Evolutionary conservation across 1,140 invertebrate species (phyloP).

Genomic region (Heliothis virescens): DNA sequence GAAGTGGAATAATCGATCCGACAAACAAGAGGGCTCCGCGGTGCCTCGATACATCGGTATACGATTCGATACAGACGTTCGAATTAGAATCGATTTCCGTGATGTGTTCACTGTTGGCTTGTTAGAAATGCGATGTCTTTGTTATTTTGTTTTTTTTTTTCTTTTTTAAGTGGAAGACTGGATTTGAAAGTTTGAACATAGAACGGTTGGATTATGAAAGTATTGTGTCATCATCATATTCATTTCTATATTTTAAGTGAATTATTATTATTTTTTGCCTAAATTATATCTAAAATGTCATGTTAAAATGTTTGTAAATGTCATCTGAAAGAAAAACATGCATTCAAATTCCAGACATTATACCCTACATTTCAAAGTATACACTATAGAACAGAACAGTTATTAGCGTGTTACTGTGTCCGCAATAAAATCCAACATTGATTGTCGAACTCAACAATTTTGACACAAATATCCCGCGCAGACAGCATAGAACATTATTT

Average conservation of each 20-base stretch:
- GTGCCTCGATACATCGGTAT: constrained; percentile 71
- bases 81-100: constrained; percentile 69
- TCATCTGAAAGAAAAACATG: constrained; percentile 37
- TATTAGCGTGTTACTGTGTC: constrained; percentile 18
- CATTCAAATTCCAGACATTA: constrained; percentile 26
- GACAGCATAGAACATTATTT: background rate
- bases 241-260: too few relatives aligned
- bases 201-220: too few relatives aligned
- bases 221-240: too few relatives aligned
- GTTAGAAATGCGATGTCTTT: constrained; percentile 40
- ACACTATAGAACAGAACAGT: constrained; percentile 19
- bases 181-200: too few relatives aligned
- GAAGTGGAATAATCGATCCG: constrained; percentile 83
- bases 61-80: constrained; percentile 67
- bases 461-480: constrained; percentile 32
- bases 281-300: background rate
- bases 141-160: constrained; percentile 25
- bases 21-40: constrained; percentile 80
- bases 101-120: constrained; percentile 46
- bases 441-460: constrained; percentile 29
- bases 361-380: constrained; percentile 19
- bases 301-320: constrained; percentile 30
- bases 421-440: constrained; percentile 40
- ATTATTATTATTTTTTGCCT: too few relatives aligned
- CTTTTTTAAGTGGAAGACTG: background rate